Evolutionary conservation across 2,888 invertebrate genomes (phyloP), one percentile per base, ranked within the genome.

Genomic region (Brachyopa scutellaris): DNA sequence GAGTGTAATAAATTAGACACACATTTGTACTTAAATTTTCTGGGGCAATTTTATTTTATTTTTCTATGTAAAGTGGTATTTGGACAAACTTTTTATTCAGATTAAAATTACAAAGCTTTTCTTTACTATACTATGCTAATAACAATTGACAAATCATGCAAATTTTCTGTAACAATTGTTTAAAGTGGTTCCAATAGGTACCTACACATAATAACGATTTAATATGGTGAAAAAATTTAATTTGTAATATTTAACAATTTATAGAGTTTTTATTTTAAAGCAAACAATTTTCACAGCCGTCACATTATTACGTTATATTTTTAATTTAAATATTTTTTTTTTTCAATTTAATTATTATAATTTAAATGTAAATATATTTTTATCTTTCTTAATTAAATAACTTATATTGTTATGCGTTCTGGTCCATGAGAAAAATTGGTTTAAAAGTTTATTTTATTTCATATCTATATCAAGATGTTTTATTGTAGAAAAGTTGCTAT

Each of bases 201-300:
- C n/a, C n/a, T 73, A 55, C 36, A 62, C 49, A 66, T 66, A 9
- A 61, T 74, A 80, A 80, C 74, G 64, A 69, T 51, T 40, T 21
- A 9, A 42, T 69, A 64, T 40, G 42, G 51, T 64, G 64, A 74
- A 53, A 59, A 57, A 69, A 38, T 13, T 51, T 11, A 8, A 61
- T 40, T 49, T 47, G 17, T 9, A 62, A 53, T 66, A 17, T 74
- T 74, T 80, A 80, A 80, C 80, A 76, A 74, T 73, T 74, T 69
- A 70, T 80, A 74, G 51, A 80, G 21, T 33, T 73, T 64, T 42
- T 67, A 31, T 45, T 69, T 76, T 84, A 85, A 87, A 86, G 88
- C 88, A 88, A 86, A 88, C 85, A 85, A 85, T 86, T 86, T 85
- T 88, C 88, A 88, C 88, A 88, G 88, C 88, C 88, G 85, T 88